phyloP scores from a whole-genome alignment of 2,888 invertebrate species.

The Gryllus longicercus region DNA sequence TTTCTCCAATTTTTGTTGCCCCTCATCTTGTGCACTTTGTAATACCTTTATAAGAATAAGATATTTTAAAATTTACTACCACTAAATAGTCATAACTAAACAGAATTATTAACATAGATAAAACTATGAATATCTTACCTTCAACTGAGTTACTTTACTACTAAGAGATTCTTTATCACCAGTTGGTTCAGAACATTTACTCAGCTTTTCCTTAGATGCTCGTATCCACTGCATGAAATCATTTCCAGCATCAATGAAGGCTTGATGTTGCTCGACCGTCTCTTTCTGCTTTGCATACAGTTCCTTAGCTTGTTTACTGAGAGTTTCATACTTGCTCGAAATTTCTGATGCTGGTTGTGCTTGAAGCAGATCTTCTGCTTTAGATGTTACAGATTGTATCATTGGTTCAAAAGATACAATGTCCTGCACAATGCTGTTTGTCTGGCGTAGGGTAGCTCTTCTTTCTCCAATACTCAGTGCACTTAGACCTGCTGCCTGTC shows the following conservation, averaged over 20 bases:
- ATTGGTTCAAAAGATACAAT: slow-evolving; percentile 95
- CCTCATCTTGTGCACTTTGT: slow-evolving; percentile 77
- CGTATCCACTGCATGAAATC: slow-evolving; percentile 91
- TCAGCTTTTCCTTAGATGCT: slow-evolving; percentile 82
- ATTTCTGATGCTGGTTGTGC: slow-evolving; percentile 90
- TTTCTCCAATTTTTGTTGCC: slow-evolving; percentile 76
- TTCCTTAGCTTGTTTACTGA: slow-evolving; percentile 87
- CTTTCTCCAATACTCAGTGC: slow-evolving; percentile 78
- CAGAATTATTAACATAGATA: background rate
- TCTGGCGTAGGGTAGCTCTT: slow-evolving; percentile 83
- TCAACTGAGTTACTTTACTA: slow-evolving; percentile 80
- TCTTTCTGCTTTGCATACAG: slow-evolving; percentile 84
- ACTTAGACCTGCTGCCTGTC: slow-evolving; percentile 68
- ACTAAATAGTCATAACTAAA: background rate
- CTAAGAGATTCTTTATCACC: slow-evolving; percentile 86
- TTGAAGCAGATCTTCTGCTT: slow-evolving; percentile 88
- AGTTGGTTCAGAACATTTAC: slow-evolving; percentile 88
- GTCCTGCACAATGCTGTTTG: slow-evolving; percentile 92
- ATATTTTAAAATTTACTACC: background rate
- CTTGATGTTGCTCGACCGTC: slow-evolving; percentile 86
- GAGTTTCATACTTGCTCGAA: slow-evolving; percentile 81
- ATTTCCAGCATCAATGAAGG: slow-evolving; percentile 85
- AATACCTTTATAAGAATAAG: slow-evolving; percentile 52
- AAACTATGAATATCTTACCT: slow-evolving; percentile 43
- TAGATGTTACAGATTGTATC: slow-evolving; percentile 91